Conservation (phyloP, 2,888 invertebrate species). For the Dolomedes plantarius region DNA sequence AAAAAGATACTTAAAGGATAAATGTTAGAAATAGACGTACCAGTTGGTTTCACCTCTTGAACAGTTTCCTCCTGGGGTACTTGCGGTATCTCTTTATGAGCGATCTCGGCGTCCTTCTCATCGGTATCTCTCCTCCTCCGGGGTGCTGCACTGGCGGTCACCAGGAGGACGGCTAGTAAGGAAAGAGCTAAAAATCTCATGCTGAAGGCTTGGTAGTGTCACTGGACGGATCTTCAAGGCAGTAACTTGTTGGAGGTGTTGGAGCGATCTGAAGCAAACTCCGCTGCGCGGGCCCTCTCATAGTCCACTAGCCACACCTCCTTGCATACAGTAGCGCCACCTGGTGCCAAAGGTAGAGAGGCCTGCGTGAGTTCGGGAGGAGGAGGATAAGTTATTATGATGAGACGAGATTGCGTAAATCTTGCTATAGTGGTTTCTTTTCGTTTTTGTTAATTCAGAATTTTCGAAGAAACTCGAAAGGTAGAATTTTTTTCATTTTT, state of each 20-base stretch:
- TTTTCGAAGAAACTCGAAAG: not conserved
- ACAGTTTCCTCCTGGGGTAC: conserved; percentile 3
- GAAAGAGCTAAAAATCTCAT: conserved; percentile 42
- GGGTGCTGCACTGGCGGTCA: conserved; percentile 25
- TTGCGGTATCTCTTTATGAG: conserved; percentile 28
- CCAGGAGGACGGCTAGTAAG: conserved; percentile 21
- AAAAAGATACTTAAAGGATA: no score
- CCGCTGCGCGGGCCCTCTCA: conserved; percentile 48
- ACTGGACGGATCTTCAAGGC: conserved; percentile 19
- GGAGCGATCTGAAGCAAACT: not conserved
- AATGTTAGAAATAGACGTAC: no score
- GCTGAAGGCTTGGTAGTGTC: not conserved
- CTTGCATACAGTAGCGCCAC: conserved; percentile 20
- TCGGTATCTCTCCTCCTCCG: conserved; percentile 34
- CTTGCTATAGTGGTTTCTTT: not conserved
- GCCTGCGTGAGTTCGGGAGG: not conserved
- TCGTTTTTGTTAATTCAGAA: not conserved
- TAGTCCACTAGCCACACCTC: conserved; percentile 27
- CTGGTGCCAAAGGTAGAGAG: conserved; percentile 1
- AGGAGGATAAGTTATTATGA: not conserved
- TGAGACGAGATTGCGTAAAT: not conserved
- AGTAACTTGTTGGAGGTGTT: not conserved
- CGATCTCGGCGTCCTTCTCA: conserved; percentile 38
- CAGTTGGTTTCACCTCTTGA: not conserved
- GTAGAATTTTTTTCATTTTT: not conserved